Percentiles rank a stretch among this genome's conserved stretches.
These are phyloP conservation scores for Diadumene lineata DNA, from an alignment of 92 coral and sea anemone genomes.

Conservation along the genomic window DNA sequence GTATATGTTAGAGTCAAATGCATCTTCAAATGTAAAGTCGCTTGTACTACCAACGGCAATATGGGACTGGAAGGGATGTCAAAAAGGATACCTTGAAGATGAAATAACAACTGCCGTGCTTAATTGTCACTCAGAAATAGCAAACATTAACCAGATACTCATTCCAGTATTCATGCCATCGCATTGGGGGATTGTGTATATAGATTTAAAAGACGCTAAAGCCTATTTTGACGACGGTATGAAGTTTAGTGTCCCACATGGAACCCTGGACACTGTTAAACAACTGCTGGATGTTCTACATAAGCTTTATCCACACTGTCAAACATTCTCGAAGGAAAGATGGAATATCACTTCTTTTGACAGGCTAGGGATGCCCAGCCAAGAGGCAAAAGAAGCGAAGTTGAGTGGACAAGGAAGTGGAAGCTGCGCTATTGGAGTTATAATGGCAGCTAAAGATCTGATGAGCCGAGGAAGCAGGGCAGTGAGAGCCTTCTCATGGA, in stretches of 20 bases:
- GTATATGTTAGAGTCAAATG: not conserved
- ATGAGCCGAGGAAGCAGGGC: not conserved
- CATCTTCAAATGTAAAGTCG: not conserved
- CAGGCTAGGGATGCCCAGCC: constrained; percentile 17
- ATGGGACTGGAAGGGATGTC: not conserved
- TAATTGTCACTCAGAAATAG: not conserved
- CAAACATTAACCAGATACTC: not conserved
- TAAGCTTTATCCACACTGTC: not conserved
- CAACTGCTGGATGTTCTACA: constrained; percentile 6
- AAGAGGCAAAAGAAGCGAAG: constrained; percentile 4
- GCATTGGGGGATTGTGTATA: constrained; percentile 18
- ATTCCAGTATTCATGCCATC: constrained; percentile 9
- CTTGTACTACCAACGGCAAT: not conserved
- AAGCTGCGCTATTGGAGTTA: constrained; percentile 19
- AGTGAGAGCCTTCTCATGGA: constrained; percentile 1
- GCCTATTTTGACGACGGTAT: no score
- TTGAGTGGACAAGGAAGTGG: constrained; percentile 10
- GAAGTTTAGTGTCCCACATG: not conserved
- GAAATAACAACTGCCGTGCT: not conserved
- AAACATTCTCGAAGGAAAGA: not conserved
- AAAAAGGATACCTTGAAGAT: not conserved
- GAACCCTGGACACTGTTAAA: not conserved
- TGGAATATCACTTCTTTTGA: not conserved
- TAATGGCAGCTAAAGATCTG: not conserved
- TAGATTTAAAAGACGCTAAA: not conserved